Evolutionary conservation across 30 jellyfish, hydroid and myxozoan species (phyloP), one percentile per base, ranked within the genome.

Genomic region (Aurelia aurita complex sp. Pacific): DNA sequence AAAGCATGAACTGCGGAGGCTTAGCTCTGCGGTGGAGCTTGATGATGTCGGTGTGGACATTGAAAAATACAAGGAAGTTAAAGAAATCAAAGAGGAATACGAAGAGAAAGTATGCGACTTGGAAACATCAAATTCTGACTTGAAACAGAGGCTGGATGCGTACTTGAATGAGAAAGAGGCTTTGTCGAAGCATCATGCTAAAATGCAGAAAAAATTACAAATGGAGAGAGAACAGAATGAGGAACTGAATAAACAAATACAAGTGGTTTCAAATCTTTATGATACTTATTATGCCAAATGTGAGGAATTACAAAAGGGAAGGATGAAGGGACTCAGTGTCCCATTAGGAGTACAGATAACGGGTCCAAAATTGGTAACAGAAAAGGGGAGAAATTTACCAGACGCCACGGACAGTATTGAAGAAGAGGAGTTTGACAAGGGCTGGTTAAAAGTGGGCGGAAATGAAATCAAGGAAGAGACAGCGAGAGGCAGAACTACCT

Each of bases 151-250:
- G 80, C 66, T 71, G 10, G 77, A 73, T 42, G 87, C 53, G n/a
- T 52, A 74, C 66, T 74, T 73, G 50, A 35, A 81, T 15, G 84
- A 78, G 34, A 84, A 54, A 57, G 87, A 74, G 16, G 67, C 87
- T 34, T 59, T 84, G 38, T 52, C 70, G 13, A 66, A 57, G 17
- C 87, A 84, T 74, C 61, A 36, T 64, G 52, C 67, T 15, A 74
- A 42, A 46, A 15, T 75, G 74, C 43, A 64, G 67, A 74, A 62
- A 59, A 84, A 84, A 67, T 55, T 84, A 66, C 81, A 73, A 16
- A 71, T 84, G 87, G 93, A 84, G 38, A 62, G 93, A 73, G 93
- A 84, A 77, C 93, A 84, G 32, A 84, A 84, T 66, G 81, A 65
- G 18, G 93, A 84, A 59, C 62, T 84, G 69, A 84, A 84, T 55